Conservation (phyloP, 2,797 vertebrate species). For the Okamejei kenojei region DNA sequence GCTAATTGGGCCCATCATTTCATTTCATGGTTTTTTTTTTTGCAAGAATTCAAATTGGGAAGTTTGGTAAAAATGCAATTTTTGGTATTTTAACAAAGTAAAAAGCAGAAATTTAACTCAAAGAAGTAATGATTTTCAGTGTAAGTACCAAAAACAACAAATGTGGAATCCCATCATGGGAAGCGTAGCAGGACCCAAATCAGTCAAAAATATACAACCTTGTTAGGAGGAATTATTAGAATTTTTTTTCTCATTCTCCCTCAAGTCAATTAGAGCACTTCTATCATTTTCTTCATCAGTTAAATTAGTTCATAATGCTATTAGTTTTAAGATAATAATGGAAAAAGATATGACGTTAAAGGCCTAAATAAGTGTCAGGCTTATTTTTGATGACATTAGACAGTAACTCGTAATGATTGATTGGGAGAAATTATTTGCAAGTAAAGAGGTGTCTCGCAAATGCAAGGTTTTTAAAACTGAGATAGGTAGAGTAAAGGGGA, state of each 20-base stretch:
- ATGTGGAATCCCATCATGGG: neutral
- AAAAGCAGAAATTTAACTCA: neutral
- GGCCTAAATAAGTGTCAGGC: too few species aligned
- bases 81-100: neutral
- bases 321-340: too few species aligned
- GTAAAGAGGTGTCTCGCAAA: too few species aligned
- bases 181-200: neutral
- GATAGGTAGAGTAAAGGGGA: too few species aligned
- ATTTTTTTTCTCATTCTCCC: neutral
- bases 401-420: too few species aligned
- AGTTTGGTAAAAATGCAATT: neutral
- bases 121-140: neutral
- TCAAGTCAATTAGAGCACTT: neutral
- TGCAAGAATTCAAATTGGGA: neutral
- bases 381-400: too few species aligned
- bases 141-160: neutral
- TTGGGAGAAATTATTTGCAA: too few species aligned
- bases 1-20: neutral
- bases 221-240: neutral
- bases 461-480: too few species aligned
- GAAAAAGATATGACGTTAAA: too few species aligned
- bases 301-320: too few species aligned
- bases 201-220: neutral
- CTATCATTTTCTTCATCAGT: too few species aligned
- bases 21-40: neutral